Percentiles rank a stretch among this genome's conserved stretches.
phyloP scores from a whole-genome alignment of 2,113 vertebrate species.

The Microcebus ravelobensis region DNA sequence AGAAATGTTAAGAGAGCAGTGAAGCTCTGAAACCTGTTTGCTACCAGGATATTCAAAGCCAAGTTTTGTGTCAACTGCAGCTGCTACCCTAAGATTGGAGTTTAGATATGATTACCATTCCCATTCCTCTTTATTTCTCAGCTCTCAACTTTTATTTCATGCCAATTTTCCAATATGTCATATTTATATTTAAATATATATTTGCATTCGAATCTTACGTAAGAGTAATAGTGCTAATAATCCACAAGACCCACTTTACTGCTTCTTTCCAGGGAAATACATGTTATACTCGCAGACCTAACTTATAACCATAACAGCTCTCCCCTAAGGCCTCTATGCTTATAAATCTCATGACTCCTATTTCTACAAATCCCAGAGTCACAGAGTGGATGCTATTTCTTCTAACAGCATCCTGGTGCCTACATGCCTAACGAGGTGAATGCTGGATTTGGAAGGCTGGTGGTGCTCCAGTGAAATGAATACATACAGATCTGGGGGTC shows the following conservation, averaged over 20 bases:
- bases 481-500: neutral
- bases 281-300: neutral
- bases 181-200: neutral
- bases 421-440: neutral
- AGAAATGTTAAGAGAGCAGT: neutral
- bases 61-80: neutral
- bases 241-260: neutral
- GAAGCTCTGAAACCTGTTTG: neutral
- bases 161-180: neutral
- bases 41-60: neutral
- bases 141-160: neutral
- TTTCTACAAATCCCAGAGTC: constrained; percentile 34
- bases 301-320: constrained; percentile 4
- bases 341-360: constrained; percentile 41
- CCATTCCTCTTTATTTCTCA: neutral
- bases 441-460: neutral
- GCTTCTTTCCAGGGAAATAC: neutral
- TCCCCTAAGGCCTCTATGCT: neutral
- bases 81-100: neutral
- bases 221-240: neutral
- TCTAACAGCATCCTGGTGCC: neutral
- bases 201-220: neutral
- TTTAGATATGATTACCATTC: neutral
- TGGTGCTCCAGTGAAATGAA: neutral
- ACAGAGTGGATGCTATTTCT: neutral